Evolutionary conservation across 2,113 vertebrate genomes (phyloP), one percentile per base, ranked within the genome.

Genomic region (Todiramphus saurophagus): DNA sequence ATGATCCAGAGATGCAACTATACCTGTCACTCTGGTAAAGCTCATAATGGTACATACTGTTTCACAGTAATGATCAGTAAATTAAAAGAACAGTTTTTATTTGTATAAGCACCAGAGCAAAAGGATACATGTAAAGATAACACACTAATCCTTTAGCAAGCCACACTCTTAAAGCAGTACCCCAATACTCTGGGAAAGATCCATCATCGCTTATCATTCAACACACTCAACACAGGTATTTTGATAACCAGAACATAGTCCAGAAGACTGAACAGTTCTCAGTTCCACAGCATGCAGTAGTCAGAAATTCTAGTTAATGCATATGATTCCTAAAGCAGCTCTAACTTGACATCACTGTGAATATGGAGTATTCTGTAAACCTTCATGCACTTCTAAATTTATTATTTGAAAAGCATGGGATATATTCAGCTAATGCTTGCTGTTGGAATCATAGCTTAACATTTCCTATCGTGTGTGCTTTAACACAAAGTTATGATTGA

Each of bases 371-470:
- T 25, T 51, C 83, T 67, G 44, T 84, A 93, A 81, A 94, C 81
- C 67, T 87, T 94, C 64, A 68, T 17, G 55, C 35, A 68, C 31
- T 69, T 83, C 83, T 82, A 35, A 41, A 94, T 84, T 86, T 81
- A 90, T 69, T 53, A 44, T 74, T 73, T 88, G 74, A 83, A 93
- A 95, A 66, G 48, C 9, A 1, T 68, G 37, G 10, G 14, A 77
- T 87, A 80, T 56, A 94, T 89, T 96, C 48, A 74, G 90, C 79
- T 84, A 89, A 94, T 84, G 67, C 46, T 88, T 95, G 55, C 90
- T 95, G 53, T 19, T 74, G 66, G 72, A 90, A 82, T 78, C 77
- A 43, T 5, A 37, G 53, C 64, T 96, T 86, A 88, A 82, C 48
- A 30, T 87, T 82, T 90, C 67, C 68, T 89, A 84, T 87, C 1